A percentile compares a stretch with the other conserved stretches of the same genome.
Conservation (phyloP, 2,888 invertebrate species). For the Papilio gigon region DNA sequence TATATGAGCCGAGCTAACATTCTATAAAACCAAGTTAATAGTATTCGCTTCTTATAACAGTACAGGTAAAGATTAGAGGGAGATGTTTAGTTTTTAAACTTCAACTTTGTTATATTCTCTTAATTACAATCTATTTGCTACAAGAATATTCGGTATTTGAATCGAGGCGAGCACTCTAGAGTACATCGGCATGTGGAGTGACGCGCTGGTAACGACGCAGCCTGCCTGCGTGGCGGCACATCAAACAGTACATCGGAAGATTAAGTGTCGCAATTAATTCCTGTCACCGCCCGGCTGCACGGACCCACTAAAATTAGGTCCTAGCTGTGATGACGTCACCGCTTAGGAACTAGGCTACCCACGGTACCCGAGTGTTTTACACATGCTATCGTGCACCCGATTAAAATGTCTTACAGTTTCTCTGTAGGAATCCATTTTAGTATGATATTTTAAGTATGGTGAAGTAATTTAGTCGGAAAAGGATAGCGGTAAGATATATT, state of each 20-base stretch:
- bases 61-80: too few species aligned
- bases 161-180: background rate
- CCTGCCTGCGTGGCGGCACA: background rate
- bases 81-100: background rate
- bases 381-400: background rate
- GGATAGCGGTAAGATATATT: too few species aligned
- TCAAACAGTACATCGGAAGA: conserved; percentile 29
- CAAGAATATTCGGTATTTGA: too few species aligned
- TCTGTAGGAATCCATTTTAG: too few species aligned
- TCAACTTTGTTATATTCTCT: too few species aligned
- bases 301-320: conserved; percentile 25
- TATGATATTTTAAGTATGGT: too few species aligned
- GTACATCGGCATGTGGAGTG: background rate
- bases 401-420: background rate
- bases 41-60: too few species aligned
- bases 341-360: conserved; percentile 20
- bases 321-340: conserved; percentile 26
- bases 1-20: too few species aligned
- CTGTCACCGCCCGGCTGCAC: conserved; percentile 8
- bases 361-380: background rate
- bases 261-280: conserved; percentile 35
- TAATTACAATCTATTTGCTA: too few species aligned
- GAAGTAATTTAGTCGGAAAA: too few species aligned
- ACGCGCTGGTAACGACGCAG: background rate
- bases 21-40: too few species aligned